Percentiles rank a stretch among this genome's conserved stretches.
These are phyloP conservation scores for Mola mola DNA, from an alignment of 2,113 vertebrate genomes.

Conservation along the genomic window DNA sequence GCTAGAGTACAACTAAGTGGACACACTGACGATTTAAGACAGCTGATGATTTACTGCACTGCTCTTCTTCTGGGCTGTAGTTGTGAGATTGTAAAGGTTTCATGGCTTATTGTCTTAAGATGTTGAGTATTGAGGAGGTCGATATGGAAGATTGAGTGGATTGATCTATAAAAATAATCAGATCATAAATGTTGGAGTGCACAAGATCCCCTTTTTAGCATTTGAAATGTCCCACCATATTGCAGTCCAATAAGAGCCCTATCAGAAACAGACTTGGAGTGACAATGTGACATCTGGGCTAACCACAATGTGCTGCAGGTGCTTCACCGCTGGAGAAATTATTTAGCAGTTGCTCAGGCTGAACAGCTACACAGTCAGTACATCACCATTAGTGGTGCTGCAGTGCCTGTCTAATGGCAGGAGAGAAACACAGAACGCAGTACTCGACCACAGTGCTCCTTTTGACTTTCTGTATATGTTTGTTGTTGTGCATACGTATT, in stretches of 20 bases:
- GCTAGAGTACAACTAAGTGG: not conserved
- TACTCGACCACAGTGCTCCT: no score
- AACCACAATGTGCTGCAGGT: slow-evolving; percentile 19
- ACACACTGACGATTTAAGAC: slow-evolving; percentile 9
- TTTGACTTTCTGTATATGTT: no score
- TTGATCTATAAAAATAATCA: no score
- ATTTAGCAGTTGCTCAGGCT: no score
- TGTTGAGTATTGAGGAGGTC: no score
- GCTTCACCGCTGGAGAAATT: no score
- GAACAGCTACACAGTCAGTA: slow-evolving; percentile 13
- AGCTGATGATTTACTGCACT: not conserved
- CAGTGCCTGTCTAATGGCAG: no score
- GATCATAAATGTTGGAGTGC: no score
- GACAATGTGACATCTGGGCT: slow-evolving; percentile 22
- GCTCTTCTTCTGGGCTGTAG: slow-evolving; percentile 2
- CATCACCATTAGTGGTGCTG: slow-evolving; percentile 6
- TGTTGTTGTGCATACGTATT: slow-evolving; percentile 21
- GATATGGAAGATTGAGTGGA: no score
- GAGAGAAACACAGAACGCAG: no score
- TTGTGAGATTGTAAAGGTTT: slow-evolving; percentile 12
- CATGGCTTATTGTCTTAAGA: slow-evolving; percentile 7
- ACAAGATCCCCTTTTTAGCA: not conserved
- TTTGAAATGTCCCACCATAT: not conserved
- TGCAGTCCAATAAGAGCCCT: not conserved
- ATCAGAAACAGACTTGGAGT: slow-evolving; percentile 19